Evolutionary conservation across 2,113 vertebrate species (phyloP).

Genomic region (Rafetus swinhoei): DNA sequence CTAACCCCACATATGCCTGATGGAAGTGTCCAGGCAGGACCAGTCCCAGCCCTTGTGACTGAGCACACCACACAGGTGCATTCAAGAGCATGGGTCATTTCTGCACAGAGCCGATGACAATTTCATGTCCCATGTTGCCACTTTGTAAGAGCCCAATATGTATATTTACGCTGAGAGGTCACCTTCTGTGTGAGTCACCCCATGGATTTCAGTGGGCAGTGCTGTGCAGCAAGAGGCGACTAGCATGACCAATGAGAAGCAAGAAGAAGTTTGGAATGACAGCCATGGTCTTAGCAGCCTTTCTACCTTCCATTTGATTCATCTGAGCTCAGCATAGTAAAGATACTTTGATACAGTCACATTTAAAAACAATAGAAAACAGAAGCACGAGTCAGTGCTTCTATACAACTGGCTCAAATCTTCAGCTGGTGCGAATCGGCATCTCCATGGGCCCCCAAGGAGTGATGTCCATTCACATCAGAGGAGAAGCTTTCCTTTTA

Average conservation of each 20-base stretch:
- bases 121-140: not conserved
- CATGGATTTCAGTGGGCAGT: not conserved
- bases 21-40: not conserved
- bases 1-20: no score
- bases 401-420: not conserved
- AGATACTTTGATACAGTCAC: not conserved
- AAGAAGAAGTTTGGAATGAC: not conserved
- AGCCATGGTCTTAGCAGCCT: not conserved
- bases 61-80: not conserved
- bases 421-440: not conserved
- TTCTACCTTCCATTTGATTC: not conserved
- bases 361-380: not conserved
- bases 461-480: fast-evolving
- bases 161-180: not conserved
- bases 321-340: not conserved
- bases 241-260: not conserved
- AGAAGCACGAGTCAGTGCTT: not conserved
- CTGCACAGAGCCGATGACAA: not conserved
- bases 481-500: not conserved
- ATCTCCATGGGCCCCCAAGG: not conserved
- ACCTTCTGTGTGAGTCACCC: not conserved
- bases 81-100: not conserved
- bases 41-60: not conserved
- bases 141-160: not conserved
- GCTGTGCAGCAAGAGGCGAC: not conserved